phyloP scores from a whole-genome alignment of 1,140 invertebrate species.

The Tetranychus cinnabarinus region DNA sequence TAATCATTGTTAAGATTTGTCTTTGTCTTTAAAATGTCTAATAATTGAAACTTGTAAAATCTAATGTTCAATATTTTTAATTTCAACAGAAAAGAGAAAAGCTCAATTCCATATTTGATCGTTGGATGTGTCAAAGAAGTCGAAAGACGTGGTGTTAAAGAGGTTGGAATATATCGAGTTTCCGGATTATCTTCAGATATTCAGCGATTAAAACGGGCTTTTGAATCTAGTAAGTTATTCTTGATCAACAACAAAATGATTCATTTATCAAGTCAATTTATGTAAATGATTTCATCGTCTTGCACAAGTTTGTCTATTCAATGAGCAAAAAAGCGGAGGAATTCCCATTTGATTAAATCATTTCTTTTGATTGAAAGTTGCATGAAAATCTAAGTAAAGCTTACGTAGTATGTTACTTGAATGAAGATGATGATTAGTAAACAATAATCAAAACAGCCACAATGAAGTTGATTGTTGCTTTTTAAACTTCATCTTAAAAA shows the following conservation, averaged over 20 bases:
- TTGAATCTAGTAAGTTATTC: conserved; percentile 59
- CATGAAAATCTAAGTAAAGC: too few species aligned
- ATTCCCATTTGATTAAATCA: too few species aligned
- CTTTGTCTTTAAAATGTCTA: too few species aligned
- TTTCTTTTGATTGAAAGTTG: too few species aligned
- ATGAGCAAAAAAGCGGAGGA: background rate
- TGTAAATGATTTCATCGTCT: background rate
- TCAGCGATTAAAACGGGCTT: conserved; percentile 65
- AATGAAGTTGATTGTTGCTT: too few species aligned
- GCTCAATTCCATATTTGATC: conserved; percentile 64
- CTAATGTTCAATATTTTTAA: conserved; percentile 4
- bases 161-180: conserved; percentile 82
- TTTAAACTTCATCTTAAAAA: too few species aligned
- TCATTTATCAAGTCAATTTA: background rate
- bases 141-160: conserved; percentile 61
- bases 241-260: background rate
- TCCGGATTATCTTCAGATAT: conserved; percentile 84
- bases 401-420: too few species aligned
- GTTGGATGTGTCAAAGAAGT: conserved; percentile 69
- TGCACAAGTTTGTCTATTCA: background rate
- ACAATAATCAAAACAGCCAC: too few species aligned
- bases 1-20: too few species aligned
- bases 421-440: too few species aligned
- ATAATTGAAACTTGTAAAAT: background rate
- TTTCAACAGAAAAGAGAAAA: conserved; percentile 47